A percentile compares a stretch with the other conserved stretches of the same genome.
Conservation (phyloP, 2,888 invertebrate genomes). For the Norana najaformis region DNA sequence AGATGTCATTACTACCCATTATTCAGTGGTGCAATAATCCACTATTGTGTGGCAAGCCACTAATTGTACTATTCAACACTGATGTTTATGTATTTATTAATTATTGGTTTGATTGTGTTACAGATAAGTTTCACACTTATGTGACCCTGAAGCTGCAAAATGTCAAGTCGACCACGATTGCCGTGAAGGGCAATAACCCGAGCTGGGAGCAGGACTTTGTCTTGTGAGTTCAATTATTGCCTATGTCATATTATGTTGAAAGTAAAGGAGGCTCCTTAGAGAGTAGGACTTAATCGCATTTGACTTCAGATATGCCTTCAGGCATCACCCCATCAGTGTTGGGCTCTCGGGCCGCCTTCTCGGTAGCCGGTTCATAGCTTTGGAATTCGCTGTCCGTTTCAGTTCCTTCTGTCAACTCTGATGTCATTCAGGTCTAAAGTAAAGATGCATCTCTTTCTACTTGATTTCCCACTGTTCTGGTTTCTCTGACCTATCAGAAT, state of each 20-base stretch:
- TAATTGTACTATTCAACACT: background rate
- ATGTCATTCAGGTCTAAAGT: too few species aligned
- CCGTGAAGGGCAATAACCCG: conserved; percentile 92
- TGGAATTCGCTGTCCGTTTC: too few species aligned
- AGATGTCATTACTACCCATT: background rate
- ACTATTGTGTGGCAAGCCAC: background rate
- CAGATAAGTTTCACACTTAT: conserved; percentile 91
- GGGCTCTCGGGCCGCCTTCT: too few species aligned
- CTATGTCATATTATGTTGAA: background rate
- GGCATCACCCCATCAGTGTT: too few species aligned
- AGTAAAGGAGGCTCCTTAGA: too few species aligned
- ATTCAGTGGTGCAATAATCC: background rate
- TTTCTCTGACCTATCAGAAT: too few species aligned
- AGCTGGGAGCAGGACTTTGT: conserved; percentile 98
- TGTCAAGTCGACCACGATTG: conserved; percentile 95
- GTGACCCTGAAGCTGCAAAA: conserved; percentile 94
- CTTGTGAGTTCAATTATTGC: conserved; percentile 77
- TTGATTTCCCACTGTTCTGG: too few species aligned
- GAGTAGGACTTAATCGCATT: too few species aligned
- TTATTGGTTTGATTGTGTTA: conserved; percentile 60
- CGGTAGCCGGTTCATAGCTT: too few species aligned
- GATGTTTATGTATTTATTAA: conserved; percentile 23
- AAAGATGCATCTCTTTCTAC: too few species aligned
- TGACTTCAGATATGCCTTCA: too few species aligned
- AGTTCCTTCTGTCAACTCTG: too few species aligned